Base-by-base conservation (phyloP, 1,140 invertebrate species). In the Polyergus mexicanus region DNA sequence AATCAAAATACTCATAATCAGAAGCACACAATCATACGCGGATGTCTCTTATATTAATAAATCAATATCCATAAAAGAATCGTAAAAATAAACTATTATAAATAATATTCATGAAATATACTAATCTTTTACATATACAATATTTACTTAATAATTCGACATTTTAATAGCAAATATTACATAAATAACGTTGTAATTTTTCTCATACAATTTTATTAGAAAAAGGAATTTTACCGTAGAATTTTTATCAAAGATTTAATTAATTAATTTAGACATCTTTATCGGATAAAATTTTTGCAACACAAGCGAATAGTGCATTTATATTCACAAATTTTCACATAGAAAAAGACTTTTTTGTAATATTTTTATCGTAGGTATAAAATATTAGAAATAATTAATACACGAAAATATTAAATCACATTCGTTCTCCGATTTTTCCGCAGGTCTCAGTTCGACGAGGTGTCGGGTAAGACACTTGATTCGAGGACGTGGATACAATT, bases 401-500 rank as follows among this genome's bases (percentile, higher is more conserved):
- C 54, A 44, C 16, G 22, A 54, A 41, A 41, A 62, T 56, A 28
- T n/a, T 83, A 38, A 83, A 83, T 83, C 68, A 44, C 41, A 44
- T 44, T 38, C 47, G 51, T 60, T 72, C 76, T 44, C 25, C 28
- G 54, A 25, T 84, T 88, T 84, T 80, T 44, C 22, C 80, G 65
- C 25, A 35, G 11, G 28, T 19, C 47, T 54, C 74, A 84, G 66
- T 78, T 75, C 84, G 69, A 77, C 75, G 81, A 87, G 89, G 86
- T 90, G 89, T 85, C 81, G 69, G 84, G 35, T 74, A 69, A 91
- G 87, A 78, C 87, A 91, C 89, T 87, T 75, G 86, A 89, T 77
- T 90, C 47, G 88, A 92, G 86, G 85, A 91, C 65, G 85, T 86
- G 89, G 87, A 84, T 90, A 86, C 78, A 80, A 90, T 92, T 91